phyloP scores from a whole-genome alignment of 2,797 vertebrate genomes.

The Chlorospingus flavigularis region DNA sequence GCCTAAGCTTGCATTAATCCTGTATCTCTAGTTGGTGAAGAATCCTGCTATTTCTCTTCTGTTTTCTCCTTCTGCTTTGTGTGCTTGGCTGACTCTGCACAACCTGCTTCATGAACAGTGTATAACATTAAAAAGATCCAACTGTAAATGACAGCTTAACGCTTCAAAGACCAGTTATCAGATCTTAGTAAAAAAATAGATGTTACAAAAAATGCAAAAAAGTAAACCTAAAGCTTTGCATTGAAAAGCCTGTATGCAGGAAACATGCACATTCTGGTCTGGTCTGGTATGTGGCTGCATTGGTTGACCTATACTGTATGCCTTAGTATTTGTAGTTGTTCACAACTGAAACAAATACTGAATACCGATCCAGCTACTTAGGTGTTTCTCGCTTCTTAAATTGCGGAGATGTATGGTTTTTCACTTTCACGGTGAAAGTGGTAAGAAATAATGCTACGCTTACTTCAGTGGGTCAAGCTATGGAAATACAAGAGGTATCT shows the following conservation, averaged over 20 bases:
- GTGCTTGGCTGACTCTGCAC: slow-evolving; percentile 61
- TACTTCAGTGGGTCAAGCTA: not conserved
- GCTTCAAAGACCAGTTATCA: not conserved
- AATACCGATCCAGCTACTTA: not conserved
- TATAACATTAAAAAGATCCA: not conserved
- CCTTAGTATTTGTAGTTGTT: not conserved
- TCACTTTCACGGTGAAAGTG: not conserved
- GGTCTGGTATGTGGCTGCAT: not conserved
- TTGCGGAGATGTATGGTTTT: not conserved
- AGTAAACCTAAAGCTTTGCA: not conserved
- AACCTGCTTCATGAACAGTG: not conserved
- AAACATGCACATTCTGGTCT: not conserved
- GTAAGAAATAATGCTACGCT: not conserved
- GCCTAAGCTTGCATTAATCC: slow-evolving; percentile 39
- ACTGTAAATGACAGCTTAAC: not conserved
- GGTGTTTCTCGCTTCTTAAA: not conserved
- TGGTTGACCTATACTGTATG: not conserved
- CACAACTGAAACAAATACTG: not conserved
- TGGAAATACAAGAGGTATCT: not conserved
- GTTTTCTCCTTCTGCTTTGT: slow-evolving; percentile 25
- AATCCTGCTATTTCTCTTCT: slow-evolving; percentile 33
- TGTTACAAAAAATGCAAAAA: not conserved
- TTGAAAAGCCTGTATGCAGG: not conserved
- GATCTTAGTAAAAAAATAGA: not conserved
- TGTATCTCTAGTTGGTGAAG: not conserved